These are phyloP conservation scores for Oscheius sp. DNA, from an alignment of 2,888 invertebrate species.

Conservation along the genomic window DNA sequence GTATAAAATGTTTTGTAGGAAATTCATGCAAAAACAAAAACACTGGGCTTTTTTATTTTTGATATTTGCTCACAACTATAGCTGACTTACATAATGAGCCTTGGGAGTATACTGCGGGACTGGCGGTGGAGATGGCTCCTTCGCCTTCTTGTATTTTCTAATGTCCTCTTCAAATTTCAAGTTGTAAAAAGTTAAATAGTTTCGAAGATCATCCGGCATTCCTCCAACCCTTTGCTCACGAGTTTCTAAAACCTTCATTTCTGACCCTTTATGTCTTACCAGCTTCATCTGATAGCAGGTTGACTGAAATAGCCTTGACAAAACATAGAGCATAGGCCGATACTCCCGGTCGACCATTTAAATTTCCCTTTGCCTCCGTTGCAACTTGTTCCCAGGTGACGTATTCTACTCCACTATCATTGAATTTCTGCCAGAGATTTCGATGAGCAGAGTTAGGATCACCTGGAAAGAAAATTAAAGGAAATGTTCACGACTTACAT, in stretches of 20 bases:
- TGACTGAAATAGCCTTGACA: neutral
- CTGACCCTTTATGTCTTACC: neutral
- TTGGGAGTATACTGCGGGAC: neutral
- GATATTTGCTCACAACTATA: neutral
- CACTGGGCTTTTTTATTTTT: too few relatives aligned
- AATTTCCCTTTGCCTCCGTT: constrained; percentile 16
- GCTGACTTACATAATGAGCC: neutral
- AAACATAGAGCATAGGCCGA: constrained; percentile 10
- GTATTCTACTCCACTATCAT: constrained; percentile 24
- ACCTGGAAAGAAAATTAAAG: neutral
- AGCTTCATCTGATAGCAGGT: neutral
- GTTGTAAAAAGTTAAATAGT: neutral
- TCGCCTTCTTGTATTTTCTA: neutral
- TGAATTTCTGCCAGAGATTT: constrained; percentile 28
- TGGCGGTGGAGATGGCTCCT: neutral
- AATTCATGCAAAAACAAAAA: too few relatives aligned
- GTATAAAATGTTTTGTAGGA: too few relatives aligned
- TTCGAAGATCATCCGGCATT: neutral
- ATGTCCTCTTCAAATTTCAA: neutral
- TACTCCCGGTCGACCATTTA: neutral
- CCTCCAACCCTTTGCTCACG: neutral
- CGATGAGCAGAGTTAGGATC: neutral
- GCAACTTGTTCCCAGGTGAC: constrained; percentile 18
- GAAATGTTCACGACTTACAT: neutral
- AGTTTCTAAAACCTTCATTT: neutral